These are phyloP conservation scores for Erannis defoliaria DNA, from an alignment of 2,888 invertebrate genomes.

Conservation along the genomic window DNA sequence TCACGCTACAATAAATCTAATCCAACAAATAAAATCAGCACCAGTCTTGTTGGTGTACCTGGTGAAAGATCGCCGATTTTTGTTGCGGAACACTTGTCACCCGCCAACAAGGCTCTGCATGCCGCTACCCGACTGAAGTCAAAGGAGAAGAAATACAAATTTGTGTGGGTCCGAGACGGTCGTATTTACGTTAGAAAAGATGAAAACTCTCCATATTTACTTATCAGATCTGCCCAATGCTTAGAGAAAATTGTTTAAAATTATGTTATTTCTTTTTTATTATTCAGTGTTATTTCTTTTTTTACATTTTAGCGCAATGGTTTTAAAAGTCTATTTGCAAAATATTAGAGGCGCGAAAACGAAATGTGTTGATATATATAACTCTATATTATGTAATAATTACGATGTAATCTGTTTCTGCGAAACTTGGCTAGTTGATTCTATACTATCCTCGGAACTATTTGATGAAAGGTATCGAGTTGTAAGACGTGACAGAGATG, in stretches of 20 bases:
- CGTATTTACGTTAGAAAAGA: slow-evolving; percentile 1
- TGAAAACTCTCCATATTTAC: slow-evolving; percentile 6
- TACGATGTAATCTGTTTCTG: too few species aligned
- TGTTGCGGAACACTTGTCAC: slow-evolving; percentile 2
- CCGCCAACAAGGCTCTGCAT: background rate
- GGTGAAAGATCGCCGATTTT: background rate
- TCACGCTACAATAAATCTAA: slow-evolving; percentile 1
- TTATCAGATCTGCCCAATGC: too few species aligned
- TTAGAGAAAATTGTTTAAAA: too few species aligned
- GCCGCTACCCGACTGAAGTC: background rate
- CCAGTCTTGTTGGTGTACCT: background rate
- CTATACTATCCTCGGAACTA: too few species aligned
- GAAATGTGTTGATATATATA: background rate
- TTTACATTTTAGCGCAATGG: too few species aligned
- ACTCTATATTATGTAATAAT: slow-evolving; percentile 2
- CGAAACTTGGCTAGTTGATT: too few species aligned
- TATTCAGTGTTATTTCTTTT: too few species aligned
- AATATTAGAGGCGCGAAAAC: background rate
- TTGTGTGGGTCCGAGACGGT: too few species aligned
- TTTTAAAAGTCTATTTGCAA: too few species aligned
- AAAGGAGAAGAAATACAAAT: slow-evolving; percentile 5
- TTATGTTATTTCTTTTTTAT: too few species aligned
- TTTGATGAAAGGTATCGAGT: too few species aligned
- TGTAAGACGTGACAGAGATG: too few species aligned
- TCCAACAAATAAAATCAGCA: background rate